Conservation (phyloP, 2,888 invertebrate genomes). For the Imbricaverruca yamaguchii region DNA sequence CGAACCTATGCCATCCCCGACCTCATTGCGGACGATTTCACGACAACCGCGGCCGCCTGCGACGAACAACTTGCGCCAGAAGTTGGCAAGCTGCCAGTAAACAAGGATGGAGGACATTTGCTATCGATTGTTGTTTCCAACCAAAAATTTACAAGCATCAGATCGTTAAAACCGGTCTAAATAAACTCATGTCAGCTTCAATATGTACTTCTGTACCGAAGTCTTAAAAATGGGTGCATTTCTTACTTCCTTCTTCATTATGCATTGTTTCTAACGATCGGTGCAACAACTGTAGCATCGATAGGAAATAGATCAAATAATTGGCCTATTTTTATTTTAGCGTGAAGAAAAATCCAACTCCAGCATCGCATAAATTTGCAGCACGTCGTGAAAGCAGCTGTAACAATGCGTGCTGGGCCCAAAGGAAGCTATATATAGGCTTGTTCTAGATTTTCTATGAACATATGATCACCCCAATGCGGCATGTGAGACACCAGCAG, state of each 20-base stretch:
- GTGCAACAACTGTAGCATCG: background rate
- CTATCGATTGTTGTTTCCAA: background rate
- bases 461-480: no score
- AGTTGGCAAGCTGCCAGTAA: slow-evolving; percentile 19
- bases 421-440: no score
- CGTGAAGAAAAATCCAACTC: background rate
- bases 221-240: no score
- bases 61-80: slow-evolving; percentile 21
- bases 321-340: background rate
- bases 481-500: no score
- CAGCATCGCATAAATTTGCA: no score
- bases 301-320: background rate
- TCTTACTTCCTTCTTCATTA: no score
- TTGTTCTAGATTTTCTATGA: background rate
- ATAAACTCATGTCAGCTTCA: no score
- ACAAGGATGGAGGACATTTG: slow-evolving; percentile 11
- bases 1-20: background rate
- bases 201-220: no score
- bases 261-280: no score
- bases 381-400: no score
- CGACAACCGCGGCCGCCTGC: slow-evolving; percentile 18
- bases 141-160: background rate
- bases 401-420: no score
- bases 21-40: slow-evolving; percentile 13
- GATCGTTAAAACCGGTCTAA: no score